phyloP scores from a whole-genome alignment of 1,140 invertebrate genomes.

The Diachasma alloeum region DNA sequence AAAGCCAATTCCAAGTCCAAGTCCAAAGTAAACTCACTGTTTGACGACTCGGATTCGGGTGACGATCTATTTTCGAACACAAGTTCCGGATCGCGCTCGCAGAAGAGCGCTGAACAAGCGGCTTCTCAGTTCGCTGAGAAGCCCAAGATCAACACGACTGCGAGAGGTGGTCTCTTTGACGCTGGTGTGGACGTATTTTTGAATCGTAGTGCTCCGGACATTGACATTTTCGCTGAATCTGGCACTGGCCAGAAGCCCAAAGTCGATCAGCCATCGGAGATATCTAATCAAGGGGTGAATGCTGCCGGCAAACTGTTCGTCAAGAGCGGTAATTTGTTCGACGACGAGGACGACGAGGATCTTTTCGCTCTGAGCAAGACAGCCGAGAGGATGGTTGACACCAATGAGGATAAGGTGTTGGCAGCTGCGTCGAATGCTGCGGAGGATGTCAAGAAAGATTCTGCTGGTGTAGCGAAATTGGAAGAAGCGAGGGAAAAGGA shows the following conservation, averaged over 20 bases:
- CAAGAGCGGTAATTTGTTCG: conserved; percentile 33
- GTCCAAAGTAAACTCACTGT: conserved; percentile 45
- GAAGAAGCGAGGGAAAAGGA: not conserved
- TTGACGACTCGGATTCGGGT: conserved; percentile 54
- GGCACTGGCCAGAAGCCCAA: not conserved
- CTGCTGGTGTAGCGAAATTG: not conserved
- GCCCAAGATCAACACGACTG: conserved; percentile 18
- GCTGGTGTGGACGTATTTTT: conserved; percentile 47
- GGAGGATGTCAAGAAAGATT: conserved; percentile 31
- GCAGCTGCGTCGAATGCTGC: no score
- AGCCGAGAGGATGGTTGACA: not conserved
- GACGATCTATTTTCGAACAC: conserved; percentile 53
- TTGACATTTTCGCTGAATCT: conserved; percentile 46
- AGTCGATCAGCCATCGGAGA: not conserved
- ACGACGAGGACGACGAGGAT: conserved; percentile 38
- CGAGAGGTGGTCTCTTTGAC: conserved; percentile 41
- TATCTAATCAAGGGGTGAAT: not conserved
- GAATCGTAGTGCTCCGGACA: conserved; percentile 42
- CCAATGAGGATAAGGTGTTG: not conserved
- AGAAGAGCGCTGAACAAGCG: conserved; percentile 45
- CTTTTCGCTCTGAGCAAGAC: conserved; percentile 24
- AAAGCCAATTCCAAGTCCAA: conserved; percentile 42
- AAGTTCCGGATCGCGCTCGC: conserved; percentile 49
- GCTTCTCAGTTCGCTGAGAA: conserved; percentile 30
- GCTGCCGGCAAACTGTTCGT: not conserved